Base-by-base conservation (phyloP, 2,797 vertebrate species). In the Spizella passerina region DNA sequence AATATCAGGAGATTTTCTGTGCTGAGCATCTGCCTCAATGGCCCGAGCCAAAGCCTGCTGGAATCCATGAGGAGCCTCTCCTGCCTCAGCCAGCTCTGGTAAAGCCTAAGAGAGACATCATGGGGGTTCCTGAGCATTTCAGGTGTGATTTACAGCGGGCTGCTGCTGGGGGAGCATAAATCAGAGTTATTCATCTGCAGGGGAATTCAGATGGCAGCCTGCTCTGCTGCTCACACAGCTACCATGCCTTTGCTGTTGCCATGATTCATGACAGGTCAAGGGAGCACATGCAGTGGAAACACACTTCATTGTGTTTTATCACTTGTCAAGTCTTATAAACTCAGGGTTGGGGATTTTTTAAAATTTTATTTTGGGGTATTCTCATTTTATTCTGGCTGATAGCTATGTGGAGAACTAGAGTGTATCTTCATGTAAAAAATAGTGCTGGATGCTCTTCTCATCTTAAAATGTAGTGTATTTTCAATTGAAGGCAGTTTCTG, bases 61-160 rank as follows among this genome's bases (percentile, higher is more conserved):
- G 7, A 80, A 47, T 71, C 38, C 21, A 16, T 13, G 53, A 56
- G 36, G 9, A 76, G 29, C 19, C 27, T 50, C 52, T 75, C 16
- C 49, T 86, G 57, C 29, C 49, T 75, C 49, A 29, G 24, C 29
- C 49, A 87, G 26, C 39, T 90, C 80, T 65, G 18, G 4, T 70
- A 5, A 60, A 75, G 27, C 46, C 69, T 60, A 12, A 87, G 59
- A 92, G 84, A 94, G 72, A 78, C 21, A 72, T 73, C 69, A 56
- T 3, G 26, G 78, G 70, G 55, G 47, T 19, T 94, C n/a, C 55
- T 39, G 47, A 61, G 65, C 27, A 12, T 81, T 87, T 83, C 32
- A 82, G 76, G 50, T 91, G 69, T 92, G 94, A 82, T 94, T 96
- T 94, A 76, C 86, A 83, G 75, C 47, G 55, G 18, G 30, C 46